Base-by-base conservation (phyloP, 1,140 invertebrate species). In the Dicyema japonicum region DNA sequence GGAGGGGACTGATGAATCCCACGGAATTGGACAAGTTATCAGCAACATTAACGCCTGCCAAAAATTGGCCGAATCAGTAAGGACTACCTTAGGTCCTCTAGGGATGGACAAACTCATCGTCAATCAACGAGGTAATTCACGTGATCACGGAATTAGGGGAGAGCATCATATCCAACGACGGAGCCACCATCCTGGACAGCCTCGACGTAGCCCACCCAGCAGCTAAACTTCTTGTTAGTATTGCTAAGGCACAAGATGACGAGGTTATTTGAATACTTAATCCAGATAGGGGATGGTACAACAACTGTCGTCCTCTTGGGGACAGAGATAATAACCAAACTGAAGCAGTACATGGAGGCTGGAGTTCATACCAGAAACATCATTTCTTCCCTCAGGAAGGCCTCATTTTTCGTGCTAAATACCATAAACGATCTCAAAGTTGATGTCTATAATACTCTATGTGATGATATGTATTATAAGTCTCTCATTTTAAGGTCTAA, bases 31-130 rank as follows among this genome's bases (percentile, higher is more conserved):
- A 3, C 85, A 97, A 47, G 56, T 97, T 23, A 64, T 94, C 33
- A 88, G 75, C 22, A 99, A 97, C 50, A 94, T 99, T 49, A 90
- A 76, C 66, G 88, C 88, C n/a, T 97, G 88, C 47, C 70, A 78
- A 53, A 60, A 67, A 7, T 67, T 97, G 23, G 72, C 74, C 12
- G 85, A 94, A 60, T 71, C 78, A 27, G 70, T 78, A 17, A 61
- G 78, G 22, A 92, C 88, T 11, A 99, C 88, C 3, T 56, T 99
- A 6, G 88, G 88, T 31, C 88, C 88, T 23, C 62, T 85, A 18
- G 88, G 88, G 18, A 88, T 97, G 82, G 88, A 99, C 49, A 99
- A 99, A 50, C 58, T 99, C 14, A 88, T 97, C 40, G 76, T 94
- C 2, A 67, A 80, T 46, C 53, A 58, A 29, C 62, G 62, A 41